Conservation (phyloP, 2,113 vertebrate genomes). For the Caranx melampygus region DNA sequence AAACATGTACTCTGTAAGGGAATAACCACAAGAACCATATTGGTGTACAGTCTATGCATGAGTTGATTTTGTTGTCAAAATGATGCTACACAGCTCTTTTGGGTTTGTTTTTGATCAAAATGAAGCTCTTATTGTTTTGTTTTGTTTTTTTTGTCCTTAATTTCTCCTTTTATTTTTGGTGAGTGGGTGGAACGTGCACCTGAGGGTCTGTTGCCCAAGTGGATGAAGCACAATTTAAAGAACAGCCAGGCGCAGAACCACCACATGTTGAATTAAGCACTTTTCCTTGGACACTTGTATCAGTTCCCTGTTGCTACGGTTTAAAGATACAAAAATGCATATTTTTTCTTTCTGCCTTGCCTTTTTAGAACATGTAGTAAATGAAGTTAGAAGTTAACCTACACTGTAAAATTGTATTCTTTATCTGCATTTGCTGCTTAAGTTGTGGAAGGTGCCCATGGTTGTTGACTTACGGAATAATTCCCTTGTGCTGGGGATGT, state of each 20-base stretch:
- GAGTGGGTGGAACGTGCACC: slow-evolving; percentile 75
- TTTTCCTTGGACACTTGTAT: slow-evolving; percentile 68
- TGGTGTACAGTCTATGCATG: slow-evolving; percentile 84
- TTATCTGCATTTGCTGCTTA: slow-evolving; percentile 63
- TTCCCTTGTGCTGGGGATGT: slow-evolving; percentile 16
- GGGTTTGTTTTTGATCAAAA: slow-evolving; percentile 49
- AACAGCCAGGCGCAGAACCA: slow-evolving; percentile 83
- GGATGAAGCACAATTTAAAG: slow-evolving; percentile 84
- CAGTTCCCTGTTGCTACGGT: slow-evolving; percentile 43
- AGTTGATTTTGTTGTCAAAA: slow-evolving; percentile 75
- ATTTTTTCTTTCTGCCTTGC: slow-evolving; percentile 43
- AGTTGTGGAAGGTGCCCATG: slow-evolving; percentile 31
- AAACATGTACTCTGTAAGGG: slow-evolving; percentile 82
- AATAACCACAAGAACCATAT: slow-evolving; percentile 80
- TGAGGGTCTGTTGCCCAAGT: slow-evolving; percentile 72
- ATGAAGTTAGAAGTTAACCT: slow-evolving; percentile 35
- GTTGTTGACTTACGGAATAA: slow-evolving; percentile 42
- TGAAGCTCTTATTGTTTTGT: slow-evolving; percentile 60
- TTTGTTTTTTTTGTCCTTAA: neutral
- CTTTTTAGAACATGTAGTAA: slow-evolving; percentile 50
- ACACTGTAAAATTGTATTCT: slow-evolving; percentile 33
- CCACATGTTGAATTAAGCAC: slow-evolving; percentile 78
- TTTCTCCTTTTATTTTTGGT: slow-evolving; percentile 47
- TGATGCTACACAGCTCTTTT: slow-evolving; percentile 31
- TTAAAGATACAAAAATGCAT: slow-evolving; percentile 52